These are phyloP conservation scores for Poeciliopsis turrubarensis DNA, from an alignment of 2,113 vertebrate genomes.

Conservation along the genomic window DNA sequence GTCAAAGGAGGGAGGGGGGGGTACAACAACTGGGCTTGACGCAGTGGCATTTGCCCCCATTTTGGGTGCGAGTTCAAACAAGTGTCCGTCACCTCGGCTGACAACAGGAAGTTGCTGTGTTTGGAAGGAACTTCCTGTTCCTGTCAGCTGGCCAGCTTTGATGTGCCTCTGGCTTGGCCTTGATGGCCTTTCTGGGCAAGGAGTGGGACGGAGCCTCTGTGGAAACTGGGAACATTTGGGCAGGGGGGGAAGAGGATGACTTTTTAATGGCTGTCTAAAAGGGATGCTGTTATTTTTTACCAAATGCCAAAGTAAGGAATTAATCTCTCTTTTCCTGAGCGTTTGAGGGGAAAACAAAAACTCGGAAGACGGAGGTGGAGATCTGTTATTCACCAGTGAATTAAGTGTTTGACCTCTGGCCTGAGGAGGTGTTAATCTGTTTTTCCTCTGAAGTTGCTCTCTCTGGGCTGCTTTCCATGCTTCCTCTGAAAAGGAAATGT, in stretches of 20 bases:
- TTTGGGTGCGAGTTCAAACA: constrained; percentile 74
- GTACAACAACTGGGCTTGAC: constrained; percentile 58
- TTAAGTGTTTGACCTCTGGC: constrained; percentile 40
- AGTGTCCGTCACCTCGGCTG: constrained; percentile 78
- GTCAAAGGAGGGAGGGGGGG: constrained; percentile 52
- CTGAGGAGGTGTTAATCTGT: constrained; percentile 29
- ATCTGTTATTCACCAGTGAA: constrained; percentile 46
- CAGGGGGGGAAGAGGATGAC: constrained; percentile 17
- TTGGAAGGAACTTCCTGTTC: constrained; percentile 79
- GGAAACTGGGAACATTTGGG: constrained; percentile 55
- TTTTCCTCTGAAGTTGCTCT: constrained; percentile 28
- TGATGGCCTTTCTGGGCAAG: constrained; percentile 67
- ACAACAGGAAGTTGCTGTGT: constrained; percentile 81
- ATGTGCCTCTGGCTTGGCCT: constrained; percentile 72
- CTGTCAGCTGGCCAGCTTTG: constrained; percentile 77
- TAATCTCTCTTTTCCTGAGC: constrained; percentile 52
- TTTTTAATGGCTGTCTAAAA: constrained; percentile 67
- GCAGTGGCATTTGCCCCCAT: constrained; percentile 67
- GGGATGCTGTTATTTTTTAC: constrained; percentile 69
- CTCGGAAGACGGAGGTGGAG: constrained; percentile 54
- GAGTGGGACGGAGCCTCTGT: constrained; percentile 52
- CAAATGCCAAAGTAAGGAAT: constrained; percentile 57
- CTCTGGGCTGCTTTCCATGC: not conserved
- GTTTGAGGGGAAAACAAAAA: constrained; percentile 55
- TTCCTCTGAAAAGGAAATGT: constrained; percentile 1